Conservation (phyloP, 2,888 invertebrate genomes). For the Romanomermis culicivorax region DNA sequence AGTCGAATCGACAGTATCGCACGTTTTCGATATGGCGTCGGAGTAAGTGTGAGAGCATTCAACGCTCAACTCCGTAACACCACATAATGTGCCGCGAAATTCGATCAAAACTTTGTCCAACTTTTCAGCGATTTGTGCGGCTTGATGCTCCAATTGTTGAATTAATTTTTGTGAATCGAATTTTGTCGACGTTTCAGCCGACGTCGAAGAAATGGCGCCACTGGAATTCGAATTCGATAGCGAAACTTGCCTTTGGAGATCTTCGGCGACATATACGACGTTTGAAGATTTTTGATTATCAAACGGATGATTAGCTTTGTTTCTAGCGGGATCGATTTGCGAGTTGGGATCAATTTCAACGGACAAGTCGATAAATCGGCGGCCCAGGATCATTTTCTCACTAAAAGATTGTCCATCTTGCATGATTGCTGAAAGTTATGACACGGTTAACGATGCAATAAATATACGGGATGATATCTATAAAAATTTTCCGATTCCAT, state of each 20-base stretch:
- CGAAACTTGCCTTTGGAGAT: neutral
- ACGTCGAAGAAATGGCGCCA: neutral
- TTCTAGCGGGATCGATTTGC: neutral
- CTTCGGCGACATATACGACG: neutral
- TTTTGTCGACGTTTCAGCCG: neutral
- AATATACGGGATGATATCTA: too few species aligned
- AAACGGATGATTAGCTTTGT: neutral
- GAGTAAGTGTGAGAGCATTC: neutral
- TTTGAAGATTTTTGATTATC: too few species aligned
- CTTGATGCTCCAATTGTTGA: slow-evolving; percentile 7
- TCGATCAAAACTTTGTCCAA: slow-evolving; percentile 6
- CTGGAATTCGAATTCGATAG: neutral
- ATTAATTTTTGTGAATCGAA: slow-evolving; percentile 3
- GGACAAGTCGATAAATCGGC: neutral
- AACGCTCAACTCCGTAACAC: slow-evolving; percentile 1
- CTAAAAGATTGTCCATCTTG: neutral
- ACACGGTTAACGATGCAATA: too few species aligned
- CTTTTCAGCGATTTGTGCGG: neutral
- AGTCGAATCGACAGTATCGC: slow-evolving; percentile 5
- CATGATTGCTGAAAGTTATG: too few species aligned
- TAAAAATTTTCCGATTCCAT: too few species aligned
- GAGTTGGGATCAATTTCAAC: neutral
- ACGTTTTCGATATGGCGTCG: slow-evolving; percentile 2
- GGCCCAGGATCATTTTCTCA: neutral
- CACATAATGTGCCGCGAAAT: slow-evolving; percentile 6